Percentiles rank a stretch among this genome's conserved stretches.
phyloP scores from a whole-genome alignment of 2,797 vertebrate species.

The Craterocephalus amniculus region DNA sequence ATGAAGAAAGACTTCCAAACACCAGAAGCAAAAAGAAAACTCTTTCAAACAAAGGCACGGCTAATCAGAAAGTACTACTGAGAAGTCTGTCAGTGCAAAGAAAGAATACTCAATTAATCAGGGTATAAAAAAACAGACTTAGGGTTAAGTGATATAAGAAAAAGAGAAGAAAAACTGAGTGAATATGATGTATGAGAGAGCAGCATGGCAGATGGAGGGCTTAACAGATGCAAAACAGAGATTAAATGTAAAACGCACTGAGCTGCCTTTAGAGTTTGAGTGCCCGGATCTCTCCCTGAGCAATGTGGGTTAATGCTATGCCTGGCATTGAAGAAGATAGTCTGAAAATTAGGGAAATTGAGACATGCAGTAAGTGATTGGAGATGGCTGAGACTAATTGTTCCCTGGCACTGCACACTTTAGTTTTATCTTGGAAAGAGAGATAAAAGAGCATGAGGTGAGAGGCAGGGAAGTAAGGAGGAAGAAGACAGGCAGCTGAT shows the following conservation, averaged over 20 bases:
- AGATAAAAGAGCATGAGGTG: conserved; percentile 56
- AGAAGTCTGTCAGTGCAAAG: conserved; percentile 22
- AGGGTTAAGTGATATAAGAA: conserved; percentile 23
- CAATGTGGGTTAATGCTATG: conserved; percentile 57
- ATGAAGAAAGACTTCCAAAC: conserved; percentile 36
- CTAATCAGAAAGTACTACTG: conserved; percentile 49
- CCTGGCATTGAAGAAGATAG: conserved; percentile 38
- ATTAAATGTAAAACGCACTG: conserved; percentile 54
- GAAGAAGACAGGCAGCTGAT: background rate
- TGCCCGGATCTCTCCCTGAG: conserved; percentile 39
- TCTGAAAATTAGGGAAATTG: conserved; percentile 58
- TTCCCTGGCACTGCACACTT: conserved; percentile 58
- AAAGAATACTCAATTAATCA: conserved; percentile 14
- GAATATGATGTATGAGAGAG: conserved; percentile 26
- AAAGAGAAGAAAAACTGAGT: background rate
- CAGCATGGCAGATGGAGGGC: conserved; percentile 12
- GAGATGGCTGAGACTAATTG: conserved; percentile 73
- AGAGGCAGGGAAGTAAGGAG: conserved; percentile 7
- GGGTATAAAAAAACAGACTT: background rate
- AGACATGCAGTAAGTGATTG: conserved; percentile 57
- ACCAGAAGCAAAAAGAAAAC: conserved; percentile 26
- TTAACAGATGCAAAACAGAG: conserved; percentile 50
- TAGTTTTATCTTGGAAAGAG: conserved; percentile 70
- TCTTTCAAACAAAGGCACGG: conserved; percentile 6
- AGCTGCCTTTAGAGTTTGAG: conserved; percentile 43